These are phyloP conservation scores for Byasa hedistus DNA, from an alignment of 2,888 invertebrate genomes.

Conservation along the genomic window DNA sequence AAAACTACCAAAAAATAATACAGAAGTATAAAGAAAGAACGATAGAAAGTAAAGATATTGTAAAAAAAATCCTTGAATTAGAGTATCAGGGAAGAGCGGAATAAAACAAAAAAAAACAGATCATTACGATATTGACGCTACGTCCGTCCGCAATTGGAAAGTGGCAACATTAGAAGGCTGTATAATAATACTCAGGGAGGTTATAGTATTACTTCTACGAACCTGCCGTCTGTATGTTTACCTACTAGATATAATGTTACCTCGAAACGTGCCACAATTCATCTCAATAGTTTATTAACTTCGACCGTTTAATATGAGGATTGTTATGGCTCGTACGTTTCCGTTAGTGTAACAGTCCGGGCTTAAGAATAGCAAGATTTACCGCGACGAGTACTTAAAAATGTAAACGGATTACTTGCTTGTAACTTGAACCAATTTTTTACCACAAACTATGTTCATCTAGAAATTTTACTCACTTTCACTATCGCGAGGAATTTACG, in stretches of 20 bases:
- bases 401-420: slow-evolving; percentile 56
- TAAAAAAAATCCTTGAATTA: too few relatives aligned
- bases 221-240: slow-evolving; percentile 47
- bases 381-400: slow-evolving; percentile 50
- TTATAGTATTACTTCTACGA: slow-evolving; percentile 31
- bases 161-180: slow-evolving; percentile 14
- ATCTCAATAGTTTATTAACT: slow-evolving; percentile 69
- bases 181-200: slow-evolving; percentile 5
- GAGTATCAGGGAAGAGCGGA: too few relatives aligned
- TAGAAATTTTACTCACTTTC: slow-evolving; percentile 22
- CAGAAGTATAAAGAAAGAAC: too few relatives aligned
- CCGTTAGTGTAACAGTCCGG: slow-evolving; percentile 49
- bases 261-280: slow-evolving; percentile 31
- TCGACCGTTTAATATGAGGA: slow-evolving; percentile 65
- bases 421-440: slow-evolving; percentile 30
- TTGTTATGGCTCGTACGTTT: slow-evolving; percentile 72
- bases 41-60: too few relatives aligned
- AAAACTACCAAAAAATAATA: too few relatives aligned
- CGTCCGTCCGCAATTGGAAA: slow-evolving; percentile 12
- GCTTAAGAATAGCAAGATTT: slow-evolving; percentile 46
- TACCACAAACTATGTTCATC: not conserved
- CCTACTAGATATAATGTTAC: slow-evolving; percentile 29
- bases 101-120: too few relatives aligned
- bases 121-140: not conserved
- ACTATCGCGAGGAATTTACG: slow-evolving; percentile 16